Conservation (phyloP, 2,113 vertebrate genomes). For the Bubo bubo region DNA sequence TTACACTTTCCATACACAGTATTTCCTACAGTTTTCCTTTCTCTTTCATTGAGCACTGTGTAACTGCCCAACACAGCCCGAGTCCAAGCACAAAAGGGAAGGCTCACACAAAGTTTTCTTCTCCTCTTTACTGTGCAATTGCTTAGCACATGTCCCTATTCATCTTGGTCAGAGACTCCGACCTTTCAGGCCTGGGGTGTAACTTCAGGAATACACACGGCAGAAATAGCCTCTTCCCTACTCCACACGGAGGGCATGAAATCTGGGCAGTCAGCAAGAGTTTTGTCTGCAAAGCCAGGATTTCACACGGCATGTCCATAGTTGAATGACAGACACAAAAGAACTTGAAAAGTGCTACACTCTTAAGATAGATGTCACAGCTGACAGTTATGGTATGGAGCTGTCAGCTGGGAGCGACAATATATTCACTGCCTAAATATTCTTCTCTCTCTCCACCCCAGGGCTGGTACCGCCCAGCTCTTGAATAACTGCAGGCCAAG, state of each 20-base stretch:
- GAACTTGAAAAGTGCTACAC: not conserved
- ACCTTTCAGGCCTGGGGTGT: not conserved
- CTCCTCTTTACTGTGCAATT: not conserved
- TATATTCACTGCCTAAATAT: constrained; percentile 2
- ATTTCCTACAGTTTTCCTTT: not conserved
- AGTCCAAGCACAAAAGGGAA: not conserved
- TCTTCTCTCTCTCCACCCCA: not conserved
- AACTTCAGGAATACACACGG: not conserved
- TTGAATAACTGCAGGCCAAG: constrained; percentile 25
- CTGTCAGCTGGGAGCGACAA: constrained; percentile 13
- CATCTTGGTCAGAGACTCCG: rapidly evolving
- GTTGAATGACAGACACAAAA: constrained; percentile 45
- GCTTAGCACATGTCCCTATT: not conserved
- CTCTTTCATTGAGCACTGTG: not conserved
- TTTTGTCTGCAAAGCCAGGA: not conserved
- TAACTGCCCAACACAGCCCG: not conserved
- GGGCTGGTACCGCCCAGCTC: not conserved
- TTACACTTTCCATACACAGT: not conserved
- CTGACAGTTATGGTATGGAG: constrained; percentile 39
- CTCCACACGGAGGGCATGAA: not conserved
- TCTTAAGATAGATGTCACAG: constrained; percentile 54
- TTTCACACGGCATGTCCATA: not conserved
- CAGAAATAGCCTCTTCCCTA: not conserved
- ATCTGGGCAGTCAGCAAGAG: not conserved
- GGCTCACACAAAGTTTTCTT: not conserved